These are phyloP conservation scores for Myiozetetes cayanensis DNA, from an alignment of 2,113 vertebrate genomes.

Conservation along the genomic window DNA sequence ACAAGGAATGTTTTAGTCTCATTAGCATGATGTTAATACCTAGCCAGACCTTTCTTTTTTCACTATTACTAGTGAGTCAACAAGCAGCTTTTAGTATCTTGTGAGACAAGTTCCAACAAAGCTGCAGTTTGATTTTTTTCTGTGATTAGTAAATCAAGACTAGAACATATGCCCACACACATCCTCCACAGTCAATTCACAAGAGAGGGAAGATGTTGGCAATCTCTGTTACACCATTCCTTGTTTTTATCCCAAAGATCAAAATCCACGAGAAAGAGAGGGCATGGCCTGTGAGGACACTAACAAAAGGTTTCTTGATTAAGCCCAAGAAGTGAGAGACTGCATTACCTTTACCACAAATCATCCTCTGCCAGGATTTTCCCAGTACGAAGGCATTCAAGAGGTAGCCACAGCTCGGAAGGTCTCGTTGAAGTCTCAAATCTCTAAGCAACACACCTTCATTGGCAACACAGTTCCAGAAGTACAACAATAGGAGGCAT, in stretches of 20 bases:
- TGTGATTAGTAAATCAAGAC: constrained; percentile 16
- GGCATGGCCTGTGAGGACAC: neutral
- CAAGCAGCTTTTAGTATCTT: neutral
- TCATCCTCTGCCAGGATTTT: neutral
- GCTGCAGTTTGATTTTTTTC: neutral
- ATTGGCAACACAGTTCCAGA: neutral
- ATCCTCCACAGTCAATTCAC: neutral
- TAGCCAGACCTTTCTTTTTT: neutral
- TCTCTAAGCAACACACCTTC: neutral
- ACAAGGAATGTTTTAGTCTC: neutral
- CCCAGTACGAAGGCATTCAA: neutral
- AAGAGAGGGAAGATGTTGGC: neutral
- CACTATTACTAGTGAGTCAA: neutral
- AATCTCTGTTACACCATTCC: neutral
- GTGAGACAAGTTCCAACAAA: constrained; percentile 19
- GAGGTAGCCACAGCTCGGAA: neutral
- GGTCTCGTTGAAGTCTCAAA: neutral
- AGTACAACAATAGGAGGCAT: neutral
- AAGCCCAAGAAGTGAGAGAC: neutral
- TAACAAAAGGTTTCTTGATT: neutral
- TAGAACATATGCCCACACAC: neutral
- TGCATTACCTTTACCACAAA: neutral
- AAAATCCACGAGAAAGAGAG: neutral
- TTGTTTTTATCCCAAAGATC: constrained; percentile 5
- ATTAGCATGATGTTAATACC: neutral